Base-by-base conservation (phyloP, 2,797 vertebrate species). In the Gallinago stenura region DNA sequence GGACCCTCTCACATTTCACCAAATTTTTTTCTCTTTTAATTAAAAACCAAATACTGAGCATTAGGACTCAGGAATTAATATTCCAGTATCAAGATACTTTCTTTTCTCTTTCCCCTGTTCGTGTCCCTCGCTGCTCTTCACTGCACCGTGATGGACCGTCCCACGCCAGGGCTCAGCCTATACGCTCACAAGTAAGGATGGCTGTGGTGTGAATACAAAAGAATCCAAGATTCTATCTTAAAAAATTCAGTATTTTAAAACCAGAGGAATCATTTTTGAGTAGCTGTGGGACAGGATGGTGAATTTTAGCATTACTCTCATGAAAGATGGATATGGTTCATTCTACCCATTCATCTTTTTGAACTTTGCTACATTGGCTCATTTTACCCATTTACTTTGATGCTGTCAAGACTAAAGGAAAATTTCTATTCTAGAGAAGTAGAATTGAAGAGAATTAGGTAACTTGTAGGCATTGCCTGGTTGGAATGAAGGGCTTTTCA, bases 401-500 rank as follows among this genome's bases (percentile, higher is more conserved):
- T 48, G 62, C 83, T 76, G 76, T 66, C 76, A 79, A 70, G 50
- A 43, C 57, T 13, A 6, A 39, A 37, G 50, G 69, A 12, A 81
- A 82, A 62, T 25, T 69, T 88, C 33, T 48, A 4, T 43, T 86
- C 79, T 68, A 62, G 77, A 91, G 45, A 46, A 88, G 46, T 58
- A 90, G 76, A 95, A 87, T 35, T 15, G 5, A 89, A 84, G 53
- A 15, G 73, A 94, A 93, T 90, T 82, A 84, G 86, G 77, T 94
- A 87, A 88, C 26, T 57, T 69, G 16, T 25, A 26, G 88, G 41
- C 73, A 69, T 9, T 91, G 94, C 91, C 80, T 72, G 69, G 83
- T 43, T 84, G 88, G 65, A 76, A 82, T 51, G 88, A 96, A 95
- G 90, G 94, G 73, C 83, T 91, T 94, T 87, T 83, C 69, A 95